Percentiles rank a stretch among this genome's conserved stretches.
Evolutionary conservation across 2,888 invertebrate species (phyloP).

Genomic region (Andrena camellia): DNA sequence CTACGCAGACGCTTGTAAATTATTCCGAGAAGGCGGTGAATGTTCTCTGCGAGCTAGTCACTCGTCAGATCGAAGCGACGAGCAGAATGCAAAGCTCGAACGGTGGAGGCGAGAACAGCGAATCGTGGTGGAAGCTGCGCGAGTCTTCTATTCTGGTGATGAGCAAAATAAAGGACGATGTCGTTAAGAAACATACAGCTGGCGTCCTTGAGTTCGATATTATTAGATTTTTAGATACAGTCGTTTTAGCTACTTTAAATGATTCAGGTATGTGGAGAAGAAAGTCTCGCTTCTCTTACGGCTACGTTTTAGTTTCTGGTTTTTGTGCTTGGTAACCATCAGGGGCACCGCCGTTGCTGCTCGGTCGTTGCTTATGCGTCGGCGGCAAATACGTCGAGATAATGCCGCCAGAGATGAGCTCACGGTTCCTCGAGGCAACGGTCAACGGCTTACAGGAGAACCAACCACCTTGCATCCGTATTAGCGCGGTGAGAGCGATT

Average conservation of each 20-base stretch:
- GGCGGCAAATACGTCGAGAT: constrained; percentile 86
- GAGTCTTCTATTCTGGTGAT: constrained; percentile 89
- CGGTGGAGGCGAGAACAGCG: constrained; percentile 60
- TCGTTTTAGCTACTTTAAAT: constrained; percentile 86
- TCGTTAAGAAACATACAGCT: constrained; percentile 82
- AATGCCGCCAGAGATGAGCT: constrained; percentile 85
- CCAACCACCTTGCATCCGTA: constrained; percentile 86
- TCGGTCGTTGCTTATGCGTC: constrained; percentile 87
- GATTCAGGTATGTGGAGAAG: constrained; percentile 81
- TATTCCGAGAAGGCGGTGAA: constrained; percentile 86
- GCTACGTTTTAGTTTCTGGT: neutral
- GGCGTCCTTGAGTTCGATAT: constrained; percentile 82
- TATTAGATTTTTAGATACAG: constrained; percentile 84
- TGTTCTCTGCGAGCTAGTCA: constrained; percentile 87
- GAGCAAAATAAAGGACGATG: constrained; percentile 86
- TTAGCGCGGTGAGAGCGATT: constrained; percentile 86
- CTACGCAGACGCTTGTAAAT: constrained; percentile 74
- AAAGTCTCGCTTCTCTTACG: neutral
- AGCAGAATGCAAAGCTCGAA: constrained; percentile 85
- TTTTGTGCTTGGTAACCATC: neutral
- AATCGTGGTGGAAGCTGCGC: constrained; percentile 89
- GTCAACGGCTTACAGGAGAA: constrained; percentile 86
- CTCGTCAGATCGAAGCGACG: constrained; percentile 88
- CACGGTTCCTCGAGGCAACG: constrained; percentile 86
- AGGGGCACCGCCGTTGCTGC: constrained; percentile 86